Evolutionary conservation across 2,113 vertebrate species (phyloP).

Genomic region (Corythornis madagascariensis): DNA sequence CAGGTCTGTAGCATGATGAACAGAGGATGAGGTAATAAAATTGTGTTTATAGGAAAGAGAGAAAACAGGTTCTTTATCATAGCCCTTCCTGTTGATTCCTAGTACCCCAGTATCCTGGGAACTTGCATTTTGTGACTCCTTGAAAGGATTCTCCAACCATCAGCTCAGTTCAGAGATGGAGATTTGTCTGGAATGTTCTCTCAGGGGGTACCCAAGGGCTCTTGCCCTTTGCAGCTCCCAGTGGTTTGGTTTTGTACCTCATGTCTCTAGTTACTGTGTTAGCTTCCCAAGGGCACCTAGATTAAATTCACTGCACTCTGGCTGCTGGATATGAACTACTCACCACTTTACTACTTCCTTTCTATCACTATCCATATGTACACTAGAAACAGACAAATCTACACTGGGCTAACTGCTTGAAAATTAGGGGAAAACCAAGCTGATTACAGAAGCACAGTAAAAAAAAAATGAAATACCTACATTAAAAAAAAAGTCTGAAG

Average conservation of each 20-base stretch:
- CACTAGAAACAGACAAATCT: background rate
- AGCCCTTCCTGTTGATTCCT: background rate
- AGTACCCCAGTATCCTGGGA: background rate
- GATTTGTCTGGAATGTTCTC: background rate
- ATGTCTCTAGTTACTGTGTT: background rate
- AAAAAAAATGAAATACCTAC: background rate
- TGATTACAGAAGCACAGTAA: background rate
- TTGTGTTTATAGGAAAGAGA: background rate
- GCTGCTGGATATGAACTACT: background rate
- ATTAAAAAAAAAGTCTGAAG: background rate
- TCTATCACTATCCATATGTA: background rate
- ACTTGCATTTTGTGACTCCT: background rate
- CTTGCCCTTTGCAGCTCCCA: background rate
- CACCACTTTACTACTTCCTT: background rate
- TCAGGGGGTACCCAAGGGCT: background rate
- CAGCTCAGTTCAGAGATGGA: background rate
- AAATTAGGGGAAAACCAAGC: constrained; percentile 30
- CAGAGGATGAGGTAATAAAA: background rate
- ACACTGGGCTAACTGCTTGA: background rate
- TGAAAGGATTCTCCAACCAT: background rate
- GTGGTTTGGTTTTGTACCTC: background rate
- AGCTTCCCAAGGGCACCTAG: background rate
- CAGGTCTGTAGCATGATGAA: background rate
- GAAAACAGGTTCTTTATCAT: background rate
- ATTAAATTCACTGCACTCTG: background rate